Percentiles rank a stretch among this genome's conserved stretches.
phyloP scores from a whole-genome alignment of 2,888 invertebrate genomes.

The Bhutanitis thaidina region DNA sequence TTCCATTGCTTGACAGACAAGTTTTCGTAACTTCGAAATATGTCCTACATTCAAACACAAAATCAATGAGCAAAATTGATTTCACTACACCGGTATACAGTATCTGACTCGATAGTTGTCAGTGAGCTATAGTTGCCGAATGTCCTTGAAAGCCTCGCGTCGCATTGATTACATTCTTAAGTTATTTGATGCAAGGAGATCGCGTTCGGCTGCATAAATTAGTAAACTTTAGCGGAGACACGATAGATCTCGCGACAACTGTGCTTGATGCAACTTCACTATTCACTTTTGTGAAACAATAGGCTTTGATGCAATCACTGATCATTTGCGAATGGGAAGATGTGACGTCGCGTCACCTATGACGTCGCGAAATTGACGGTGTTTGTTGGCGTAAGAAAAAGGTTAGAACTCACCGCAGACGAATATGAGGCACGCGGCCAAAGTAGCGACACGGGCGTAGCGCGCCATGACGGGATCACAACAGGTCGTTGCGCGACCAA shows the following conservation, averaged over 20 bases:
- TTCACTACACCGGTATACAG: conserved; percentile 44
- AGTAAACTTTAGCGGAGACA: conserved; percentile 51
- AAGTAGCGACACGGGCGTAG: conserved; percentile 78
- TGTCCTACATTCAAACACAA: conserved; percentile 30
- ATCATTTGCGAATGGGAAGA: conserved; percentile 47
- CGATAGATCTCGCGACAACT: conserved; percentile 63
- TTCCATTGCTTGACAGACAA: conserved; percentile 27
- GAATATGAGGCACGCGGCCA: conserved; percentile 78
- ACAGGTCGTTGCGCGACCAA: conserved; percentile 78
- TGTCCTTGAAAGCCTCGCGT: conserved; percentile 65
- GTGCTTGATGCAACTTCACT: conserved; percentile 63
- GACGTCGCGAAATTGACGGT: conserved; percentile 72
- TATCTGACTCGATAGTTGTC: conserved; percentile 46
- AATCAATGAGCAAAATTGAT: conserved; percentile 15
- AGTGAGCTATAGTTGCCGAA: conserved; percentile 37
- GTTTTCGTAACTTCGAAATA: conserved; percentile 41
- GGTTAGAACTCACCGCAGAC: conserved; percentile 79
- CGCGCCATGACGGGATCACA: conserved; percentile 81
- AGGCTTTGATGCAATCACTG: conserved; percentile 57
- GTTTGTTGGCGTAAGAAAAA: conserved; percentile 71
- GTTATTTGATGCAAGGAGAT: conserved; percentile 56
- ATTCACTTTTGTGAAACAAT: conserved; percentile 66
- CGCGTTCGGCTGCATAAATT: conserved; percentile 56
- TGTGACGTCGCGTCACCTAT: conserved; percentile 57
- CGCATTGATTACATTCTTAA: conserved; percentile 57